phyloP scores from a whole-genome alignment of 1,140 invertebrate species.

The Bombus consobrinus region DNA sequence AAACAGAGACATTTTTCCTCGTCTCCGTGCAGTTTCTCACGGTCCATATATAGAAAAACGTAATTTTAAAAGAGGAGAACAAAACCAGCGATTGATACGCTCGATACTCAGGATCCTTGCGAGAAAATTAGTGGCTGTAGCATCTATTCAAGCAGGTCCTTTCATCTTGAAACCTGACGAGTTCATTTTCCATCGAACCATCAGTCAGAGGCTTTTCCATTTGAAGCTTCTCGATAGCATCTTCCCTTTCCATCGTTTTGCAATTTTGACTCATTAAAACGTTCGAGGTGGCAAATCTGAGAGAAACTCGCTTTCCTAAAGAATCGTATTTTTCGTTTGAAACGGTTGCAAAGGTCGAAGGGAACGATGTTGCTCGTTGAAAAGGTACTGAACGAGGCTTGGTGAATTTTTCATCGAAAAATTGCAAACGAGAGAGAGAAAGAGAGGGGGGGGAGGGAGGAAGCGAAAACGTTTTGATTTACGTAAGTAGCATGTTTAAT shows the following conservation, averaged over 20 bases:
- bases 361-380: background rate
- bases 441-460: too few species aligned
- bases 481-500: background rate
- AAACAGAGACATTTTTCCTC: too few species aligned
- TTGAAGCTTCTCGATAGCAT: background rate
- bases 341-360: background rate
- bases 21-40: background rate
- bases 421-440: background rate
- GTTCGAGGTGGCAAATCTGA: background rate
- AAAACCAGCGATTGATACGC: background rate
- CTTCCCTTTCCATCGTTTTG: background rate
- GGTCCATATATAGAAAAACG: background rate
- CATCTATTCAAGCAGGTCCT: background rate
- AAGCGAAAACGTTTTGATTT: background rate
- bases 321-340: background rate
- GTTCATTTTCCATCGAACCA: background rate
- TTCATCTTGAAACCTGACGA: background rate
- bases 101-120: background rate
- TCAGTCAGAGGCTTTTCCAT: background rate
- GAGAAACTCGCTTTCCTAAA: background rate
- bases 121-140: background rate
- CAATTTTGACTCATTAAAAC: constrained; percentile 14
- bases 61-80: background rate
- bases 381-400: background rate
- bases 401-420: background rate